phyloP scores from a whole-genome alignment of 2,888 invertebrate species.

The Keiferia lycopersicella region DNA sequence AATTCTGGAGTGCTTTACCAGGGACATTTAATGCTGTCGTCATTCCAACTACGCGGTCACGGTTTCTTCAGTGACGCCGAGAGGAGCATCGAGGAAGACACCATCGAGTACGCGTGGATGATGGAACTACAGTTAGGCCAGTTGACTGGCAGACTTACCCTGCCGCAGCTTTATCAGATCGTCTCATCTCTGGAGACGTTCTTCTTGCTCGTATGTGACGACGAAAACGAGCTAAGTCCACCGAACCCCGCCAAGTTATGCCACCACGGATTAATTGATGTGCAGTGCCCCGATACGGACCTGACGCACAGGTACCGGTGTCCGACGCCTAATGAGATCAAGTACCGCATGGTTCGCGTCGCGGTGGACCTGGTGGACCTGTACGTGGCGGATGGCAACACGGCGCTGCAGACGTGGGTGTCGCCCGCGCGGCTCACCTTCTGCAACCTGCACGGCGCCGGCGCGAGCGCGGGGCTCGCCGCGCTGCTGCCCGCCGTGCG shows the following conservation, averaged over 20 bases:
- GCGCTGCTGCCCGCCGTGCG: slow-evolving; percentile 89
- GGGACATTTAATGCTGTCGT: slow-evolving; percentile 92
- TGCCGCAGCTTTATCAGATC: slow-evolving; percentile 93
- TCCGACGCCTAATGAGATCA: slow-evolving; percentile 91
- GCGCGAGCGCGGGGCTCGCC: slow-evolving; percentile 94
- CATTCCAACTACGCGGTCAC: slow-evolving; percentile 94
- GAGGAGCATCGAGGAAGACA: slow-evolving; percentile 94
- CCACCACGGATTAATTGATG: slow-evolving; percentile 88
- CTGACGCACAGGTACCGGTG: slow-evolving; percentile 87
- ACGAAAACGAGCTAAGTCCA: slow-evolving; percentile 93
- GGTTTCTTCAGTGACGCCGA: slow-evolving; percentile 98
- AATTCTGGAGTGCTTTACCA: slow-evolving; percentile 83
- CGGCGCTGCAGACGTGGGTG: slow-evolving; percentile 93
- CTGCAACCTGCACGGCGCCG: slow-evolving; percentile 97
- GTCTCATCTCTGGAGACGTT: slow-evolving; percentile 94
- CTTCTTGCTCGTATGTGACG: slow-evolving; percentile 90
- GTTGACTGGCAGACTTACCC: slow-evolving; percentile 93
- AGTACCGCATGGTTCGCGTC: slow-evolving; percentile 95
- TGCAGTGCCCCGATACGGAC: slow-evolving; percentile 86
- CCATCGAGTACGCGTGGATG: slow-evolving; percentile 98
- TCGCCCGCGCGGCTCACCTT: slow-evolving; percentile 93
- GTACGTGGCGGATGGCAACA: slow-evolving; percentile 93
- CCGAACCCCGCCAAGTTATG: slow-evolving; percentile 90
- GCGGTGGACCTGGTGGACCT: slow-evolving; percentile 95
- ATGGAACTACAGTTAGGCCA: slow-evolving; percentile 97